Evolutionary conservation across 2,888 invertebrate species (phyloP).

Genomic region (Homarus gammarus): DNA sequence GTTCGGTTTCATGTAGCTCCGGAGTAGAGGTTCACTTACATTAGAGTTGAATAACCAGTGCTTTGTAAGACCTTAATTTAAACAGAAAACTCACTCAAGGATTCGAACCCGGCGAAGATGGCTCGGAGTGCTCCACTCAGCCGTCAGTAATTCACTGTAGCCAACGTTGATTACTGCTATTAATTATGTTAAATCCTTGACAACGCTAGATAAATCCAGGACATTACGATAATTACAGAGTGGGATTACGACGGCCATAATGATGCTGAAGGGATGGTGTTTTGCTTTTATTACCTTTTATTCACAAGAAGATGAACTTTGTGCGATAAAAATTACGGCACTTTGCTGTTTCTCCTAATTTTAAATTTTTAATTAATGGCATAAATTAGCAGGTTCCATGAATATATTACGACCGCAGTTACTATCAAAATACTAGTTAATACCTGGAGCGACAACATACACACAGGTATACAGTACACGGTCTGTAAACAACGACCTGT

Average conservation of each 20-base stretch:
- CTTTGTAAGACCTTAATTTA: too few species aligned
- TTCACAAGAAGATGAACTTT: background rate
- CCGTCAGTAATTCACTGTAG: background rate
- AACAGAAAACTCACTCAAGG: background rate
- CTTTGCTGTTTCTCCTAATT: too few species aligned
- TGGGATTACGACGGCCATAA: constrained; percentile 21
- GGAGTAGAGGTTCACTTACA: too few species aligned
- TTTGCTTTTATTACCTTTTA: background rate
- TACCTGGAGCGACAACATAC: background rate
- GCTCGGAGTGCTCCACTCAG: background rate
- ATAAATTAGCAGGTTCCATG: too few species aligned
- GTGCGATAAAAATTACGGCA: too few species aligned
- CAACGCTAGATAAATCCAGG: constrained; percentile 26
- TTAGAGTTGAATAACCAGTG: too few species aligned
- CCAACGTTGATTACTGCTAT: constrained; percentile 23
- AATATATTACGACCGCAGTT: too few species aligned
- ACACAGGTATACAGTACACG: too few species aligned
- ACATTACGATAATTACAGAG: constrained; percentile 40
- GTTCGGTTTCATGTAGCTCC: too few species aligned
- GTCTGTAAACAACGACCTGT: too few species aligned
- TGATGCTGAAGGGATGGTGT: background rate
- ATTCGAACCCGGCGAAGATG: background rate
- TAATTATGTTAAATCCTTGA: constrained; percentile 34
- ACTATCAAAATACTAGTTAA: too few species aligned
- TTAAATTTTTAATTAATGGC: too few species aligned